Conservation (phyloP, 2,113 vertebrate species). For the Xenopus borealis region DNA sequence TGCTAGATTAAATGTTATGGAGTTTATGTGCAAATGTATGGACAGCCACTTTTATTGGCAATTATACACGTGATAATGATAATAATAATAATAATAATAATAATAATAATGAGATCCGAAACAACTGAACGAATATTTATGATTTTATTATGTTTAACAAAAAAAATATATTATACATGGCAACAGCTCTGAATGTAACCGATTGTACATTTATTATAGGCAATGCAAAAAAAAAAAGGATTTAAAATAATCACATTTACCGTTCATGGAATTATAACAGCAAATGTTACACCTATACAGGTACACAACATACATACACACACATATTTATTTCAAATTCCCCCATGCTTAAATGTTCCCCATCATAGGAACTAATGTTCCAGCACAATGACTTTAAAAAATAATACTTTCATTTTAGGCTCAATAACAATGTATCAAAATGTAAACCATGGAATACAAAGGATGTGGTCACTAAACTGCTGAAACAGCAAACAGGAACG, state of each 20-base stretch:
- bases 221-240: conserved; percentile 52
- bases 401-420: conserved; percentile 3
- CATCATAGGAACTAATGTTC: too few species aligned
- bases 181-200: conserved; percentile 56
- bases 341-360: conserved; percentile 69
- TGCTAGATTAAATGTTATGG: too few species aligned
- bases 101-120: too few species aligned
- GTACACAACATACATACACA: not conserved
- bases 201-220: conserved; percentile 19
- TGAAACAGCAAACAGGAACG: conserved; percentile 2
- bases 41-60: too few species aligned
- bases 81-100: too few species aligned
- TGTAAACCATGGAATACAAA: conserved; percentile 33
- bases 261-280: conserved; percentile 61
- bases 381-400: not conserved
- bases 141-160: conserved; percentile 66
- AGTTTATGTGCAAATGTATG: too few species aligned
- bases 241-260: conserved; percentile 56
- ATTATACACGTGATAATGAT: too few species aligned
- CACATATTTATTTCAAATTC: conserved; percentile 12
- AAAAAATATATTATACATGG: conserved; percentile 62
- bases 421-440: conserved; percentile 5
- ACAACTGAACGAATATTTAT: conserved; percentile 54
- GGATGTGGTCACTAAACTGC: conserved; percentile 25
- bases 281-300: too few species aligned